Evolutionary conservation across 1,140 invertebrate genomes (phyloP).

Genomic region (Drosophila elegans): DNA sequence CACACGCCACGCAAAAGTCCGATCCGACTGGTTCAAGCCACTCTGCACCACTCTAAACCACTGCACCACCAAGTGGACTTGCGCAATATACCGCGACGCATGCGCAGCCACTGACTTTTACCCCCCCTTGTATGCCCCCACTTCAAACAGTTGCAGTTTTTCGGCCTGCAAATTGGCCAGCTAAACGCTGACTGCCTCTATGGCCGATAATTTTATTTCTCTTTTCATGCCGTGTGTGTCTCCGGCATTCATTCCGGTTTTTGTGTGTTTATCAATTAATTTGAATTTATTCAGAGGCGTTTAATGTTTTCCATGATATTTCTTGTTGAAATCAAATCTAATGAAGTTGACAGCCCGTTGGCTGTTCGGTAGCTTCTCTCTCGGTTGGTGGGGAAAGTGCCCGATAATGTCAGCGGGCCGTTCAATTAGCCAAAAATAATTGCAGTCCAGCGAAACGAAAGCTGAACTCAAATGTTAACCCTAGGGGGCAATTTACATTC

Average conservation of each 20-base stretch:
- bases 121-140: background rate
- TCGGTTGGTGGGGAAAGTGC: conserved; percentile 33
- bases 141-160: conserved; percentile 67
- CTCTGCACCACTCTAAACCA: conserved; percentile 15
- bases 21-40: conserved; percentile 17
- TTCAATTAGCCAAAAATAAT: conserved; percentile 47
- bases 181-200: conserved; percentile 69
- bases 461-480: conserved; percentile 11
- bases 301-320: conserved; percentile 71
- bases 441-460: conserved; percentile 24
- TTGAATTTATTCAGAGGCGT: conserved; percentile 82
- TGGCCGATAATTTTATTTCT: conserved; percentile 71
- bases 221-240: conserved; percentile 6
- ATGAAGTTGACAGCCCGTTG: conserved; percentile 61
- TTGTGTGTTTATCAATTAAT: conserved; percentile 76
- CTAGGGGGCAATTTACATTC: conserved; percentile 21
- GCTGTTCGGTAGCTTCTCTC: conserved; percentile 44
- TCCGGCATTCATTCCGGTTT: conserved; percentile 35
- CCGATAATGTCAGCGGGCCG: conserved; percentile 40
- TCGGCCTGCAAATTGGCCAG: conserved; percentile 75
- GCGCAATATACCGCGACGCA: conserved; percentile 73
- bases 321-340: conserved; percentile 63
- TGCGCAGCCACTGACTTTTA: conserved; percentile 40
- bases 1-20: conserved; percentile 36
- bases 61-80: conserved; percentile 43